Base-by-base conservation (phyloP, 2,797 vertebrate species). In the Eospalax fontanierii region DNA sequence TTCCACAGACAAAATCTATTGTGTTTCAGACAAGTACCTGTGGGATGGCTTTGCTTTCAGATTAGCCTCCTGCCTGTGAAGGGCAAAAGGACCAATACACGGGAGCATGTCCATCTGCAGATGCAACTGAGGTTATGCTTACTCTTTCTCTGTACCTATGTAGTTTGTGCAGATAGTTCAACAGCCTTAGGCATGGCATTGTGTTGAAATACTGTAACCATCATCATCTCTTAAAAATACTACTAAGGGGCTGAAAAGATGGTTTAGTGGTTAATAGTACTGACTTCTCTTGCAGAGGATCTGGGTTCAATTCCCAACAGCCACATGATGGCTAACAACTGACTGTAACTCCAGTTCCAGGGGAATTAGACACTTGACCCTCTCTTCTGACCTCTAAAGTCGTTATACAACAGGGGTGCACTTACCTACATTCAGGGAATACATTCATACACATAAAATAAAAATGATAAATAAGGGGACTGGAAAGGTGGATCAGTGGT, bases 1-100 rank as follows among this genome's bases (percentile, higher is more conserved):
- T 92, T 91, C 89, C 90, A 97, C 95, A 96, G 96, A 97, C 83
- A 76, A 87, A 96, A 83, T 94, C 86, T 87, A 61, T 70, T 89
- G 90, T 87, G 46, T 57, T 80, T 28, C 21, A 89, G 66, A 40
- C 82, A 85, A 73, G 93, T 75, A 89, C 82, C 87, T 86, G 95
- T 94, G 91, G 88, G 91, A 79, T 65, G 35, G 90, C 93, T 96
- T 94, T 97, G 81, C 89, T 93, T 93, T 83, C 30, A 78, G 82
- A 96, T 86, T 70, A 79, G 54, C 71, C 35, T 87, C 71, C 95
- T 88, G 87, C 85, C 90, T 97, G 86, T 75, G 88, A 96, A 97
- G 90, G 93, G 90, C 94, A 76, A 95, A 96, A 93, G 26, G 76
- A 91, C 54, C 68, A 87, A 40, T 68, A 66, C 54, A 35, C 30